Evolutionary conservation across 2,797 vertebrate genomes (phyloP).

Genomic region (Malacoraja senta): DNA sequence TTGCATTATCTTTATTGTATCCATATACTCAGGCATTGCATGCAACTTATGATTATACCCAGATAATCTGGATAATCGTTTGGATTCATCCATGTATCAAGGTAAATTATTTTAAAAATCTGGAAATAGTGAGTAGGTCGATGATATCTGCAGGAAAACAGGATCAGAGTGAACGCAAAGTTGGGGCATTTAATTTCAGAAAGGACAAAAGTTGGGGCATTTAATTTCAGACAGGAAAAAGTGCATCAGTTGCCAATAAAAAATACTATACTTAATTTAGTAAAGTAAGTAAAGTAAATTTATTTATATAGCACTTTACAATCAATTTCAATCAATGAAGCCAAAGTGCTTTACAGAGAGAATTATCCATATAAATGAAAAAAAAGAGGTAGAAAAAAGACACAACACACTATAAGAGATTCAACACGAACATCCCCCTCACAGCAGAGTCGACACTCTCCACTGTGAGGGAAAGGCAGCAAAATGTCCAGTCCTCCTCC

Average conservation of each 20-base stretch:
- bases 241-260: too few relatives aligned
- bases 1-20: constrained; percentile 28
- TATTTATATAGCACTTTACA: too few relatives aligned
- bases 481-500: too few relatives aligned
- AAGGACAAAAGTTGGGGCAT: neutral
- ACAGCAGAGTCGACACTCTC: too few relatives aligned
- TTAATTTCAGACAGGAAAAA: neutral
- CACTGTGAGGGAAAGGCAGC: too few relatives aligned
- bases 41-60: neutral
- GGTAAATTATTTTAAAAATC: neutral
- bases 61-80: neutral
- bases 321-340: too few relatives aligned
- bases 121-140: neutral
- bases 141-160: neutral
- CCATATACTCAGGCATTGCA: neutral
- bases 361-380: too few relatives aligned
- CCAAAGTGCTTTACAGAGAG: too few relatives aligned
- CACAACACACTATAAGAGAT: too few relatives aligned
- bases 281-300: too few relatives aligned
- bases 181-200: neutral
- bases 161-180: neutral
- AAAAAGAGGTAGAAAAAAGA: too few relatives aligned
- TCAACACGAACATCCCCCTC: too few relatives aligned
- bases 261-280: neutral
- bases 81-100: constrained; percentile 2